These are phyloP conservation scores for Dermochelys coriacea DNA, from an alignment of 2,797 vertebrate genomes.

Conservation along the genomic window DNA sequence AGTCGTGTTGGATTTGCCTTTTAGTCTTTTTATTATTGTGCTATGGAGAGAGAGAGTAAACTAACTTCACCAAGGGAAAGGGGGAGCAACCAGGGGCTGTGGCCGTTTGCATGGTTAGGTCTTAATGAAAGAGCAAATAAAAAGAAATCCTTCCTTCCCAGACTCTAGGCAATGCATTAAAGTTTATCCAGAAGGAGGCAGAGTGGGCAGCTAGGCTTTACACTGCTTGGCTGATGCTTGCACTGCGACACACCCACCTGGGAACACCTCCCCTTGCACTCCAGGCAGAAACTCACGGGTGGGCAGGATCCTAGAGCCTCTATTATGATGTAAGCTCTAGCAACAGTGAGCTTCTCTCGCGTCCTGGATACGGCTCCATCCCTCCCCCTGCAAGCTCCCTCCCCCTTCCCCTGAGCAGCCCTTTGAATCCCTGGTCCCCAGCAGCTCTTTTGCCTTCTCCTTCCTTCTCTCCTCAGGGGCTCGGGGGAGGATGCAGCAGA, in stretches of 20 bases:
- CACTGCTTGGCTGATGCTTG: neutral
- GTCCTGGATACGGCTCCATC: constrained; percentile 43
- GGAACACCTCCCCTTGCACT: neutral
- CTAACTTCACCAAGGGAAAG: neutral
- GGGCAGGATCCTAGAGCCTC: neutral
- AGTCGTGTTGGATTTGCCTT: neutral
- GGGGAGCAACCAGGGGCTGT: neutral
- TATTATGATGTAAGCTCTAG: constrained; percentile 15
- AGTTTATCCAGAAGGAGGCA: too few relatives aligned
- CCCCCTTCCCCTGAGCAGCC: fast-evolving
- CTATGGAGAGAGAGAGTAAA: neutral
- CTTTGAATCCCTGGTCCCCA: fast-evolving
- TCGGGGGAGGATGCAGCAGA: neutral
- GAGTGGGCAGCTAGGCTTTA: neutral
- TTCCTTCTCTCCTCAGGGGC: neutral
- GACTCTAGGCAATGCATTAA: too few relatives aligned
- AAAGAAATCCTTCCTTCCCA: neutral
- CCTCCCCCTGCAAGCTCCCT: neutral
- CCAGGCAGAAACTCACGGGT: neutral
- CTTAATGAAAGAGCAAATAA: neutral
- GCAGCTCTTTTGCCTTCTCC: neutral
- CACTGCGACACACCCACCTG: neutral
- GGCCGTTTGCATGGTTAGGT: neutral
- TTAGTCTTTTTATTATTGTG: neutral
- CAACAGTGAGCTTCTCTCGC: constrained; percentile 39